These are phyloP conservation scores for Gortyna flavago DNA, from an alignment of 2,888 invertebrate species.

Conservation along the genomic window DNA sequence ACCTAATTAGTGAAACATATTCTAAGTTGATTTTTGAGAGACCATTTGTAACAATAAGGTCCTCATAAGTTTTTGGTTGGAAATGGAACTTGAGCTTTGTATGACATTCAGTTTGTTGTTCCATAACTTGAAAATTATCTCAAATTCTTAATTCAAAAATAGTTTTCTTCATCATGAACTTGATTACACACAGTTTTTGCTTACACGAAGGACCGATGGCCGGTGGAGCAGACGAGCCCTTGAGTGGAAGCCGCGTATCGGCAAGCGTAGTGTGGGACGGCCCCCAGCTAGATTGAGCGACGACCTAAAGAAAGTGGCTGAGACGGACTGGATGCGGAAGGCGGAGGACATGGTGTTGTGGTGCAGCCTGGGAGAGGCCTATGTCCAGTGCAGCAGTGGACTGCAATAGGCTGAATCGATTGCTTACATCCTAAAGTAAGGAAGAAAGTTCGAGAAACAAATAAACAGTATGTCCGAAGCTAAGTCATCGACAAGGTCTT, in stretches of 20 bases:
- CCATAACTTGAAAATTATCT: background rate
- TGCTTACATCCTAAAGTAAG: background rate
- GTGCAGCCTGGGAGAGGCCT: no score
- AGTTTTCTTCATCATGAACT: background rate
- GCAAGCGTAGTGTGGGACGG: no score
- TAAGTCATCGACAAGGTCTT: slow-evolving; percentile 68
- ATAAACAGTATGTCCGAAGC: slow-evolving; percentile 49
- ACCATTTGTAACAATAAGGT: background rate
- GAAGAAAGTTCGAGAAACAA: slow-evolving; percentile 15
- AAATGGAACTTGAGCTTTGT: no score
- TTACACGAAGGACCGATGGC: no score
- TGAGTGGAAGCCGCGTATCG: no score
- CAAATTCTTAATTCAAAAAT: background rate
- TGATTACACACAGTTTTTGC: background rate
- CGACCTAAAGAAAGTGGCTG: no score
- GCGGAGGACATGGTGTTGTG: no score
- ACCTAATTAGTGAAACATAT: background rate
- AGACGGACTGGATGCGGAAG: no score
- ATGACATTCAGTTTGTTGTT: no score
- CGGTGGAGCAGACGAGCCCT: no score
- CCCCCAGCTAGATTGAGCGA: no score
- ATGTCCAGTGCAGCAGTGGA: no score
- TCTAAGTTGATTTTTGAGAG: background rate
- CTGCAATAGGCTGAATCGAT: background rate
- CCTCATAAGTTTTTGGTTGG: background rate